Evolutionary conservation across 2,888 invertebrate genomes (phyloP), one percentile per base, ranked within the genome.

Genomic region (Athrips mouffetella): DNA sequence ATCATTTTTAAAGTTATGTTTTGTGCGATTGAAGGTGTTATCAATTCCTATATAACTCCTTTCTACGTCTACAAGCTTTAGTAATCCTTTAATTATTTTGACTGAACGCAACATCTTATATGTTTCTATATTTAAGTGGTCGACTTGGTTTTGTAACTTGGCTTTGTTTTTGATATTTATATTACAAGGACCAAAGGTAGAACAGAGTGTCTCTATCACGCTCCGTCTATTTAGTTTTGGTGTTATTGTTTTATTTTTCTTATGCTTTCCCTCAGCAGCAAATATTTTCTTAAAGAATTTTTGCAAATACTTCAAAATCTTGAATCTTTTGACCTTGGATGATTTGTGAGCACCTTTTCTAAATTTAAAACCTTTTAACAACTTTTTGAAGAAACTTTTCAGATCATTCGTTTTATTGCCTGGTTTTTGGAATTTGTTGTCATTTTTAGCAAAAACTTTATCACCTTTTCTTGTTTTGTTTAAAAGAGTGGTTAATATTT

Each of bases 1-100:
- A 49, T 82, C 65, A 23, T 52, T 55, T 40, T 54, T 55, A 1
- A 65, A 52, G 2, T 48, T 51, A 5, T 27, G 8, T 15, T 55
- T 60, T 10, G 44, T 50, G 11, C 40, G 20, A 35, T 48, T 6
- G n/a, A 31, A 51, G 7, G 33, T 25, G 10, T 40, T 54, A 10
- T 58, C 51, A 3, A 16, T 16, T 5, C 27, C 39, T 46, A 33
- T 48, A 23, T 56, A 46, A 3, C 45, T 50, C 35, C 50, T 44
- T 46, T 63, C 61, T 37, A 69, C 23, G 31, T 69, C 62, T 15
- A 78, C 29, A 13, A 74, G 49, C 47, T 63, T 66, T 18, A 82
- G 52, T 27, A 78, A 59, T 2, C 76, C 78, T 54, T 82, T 82
- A 1, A 85, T 79, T 10, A 66, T 73, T 52, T 63, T 73, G 0